These are phyloP conservation scores for Tenualosa thibaudeaui DNA, from an alignment of 2,797 vertebrate species.

Conservation along the genomic window DNA sequence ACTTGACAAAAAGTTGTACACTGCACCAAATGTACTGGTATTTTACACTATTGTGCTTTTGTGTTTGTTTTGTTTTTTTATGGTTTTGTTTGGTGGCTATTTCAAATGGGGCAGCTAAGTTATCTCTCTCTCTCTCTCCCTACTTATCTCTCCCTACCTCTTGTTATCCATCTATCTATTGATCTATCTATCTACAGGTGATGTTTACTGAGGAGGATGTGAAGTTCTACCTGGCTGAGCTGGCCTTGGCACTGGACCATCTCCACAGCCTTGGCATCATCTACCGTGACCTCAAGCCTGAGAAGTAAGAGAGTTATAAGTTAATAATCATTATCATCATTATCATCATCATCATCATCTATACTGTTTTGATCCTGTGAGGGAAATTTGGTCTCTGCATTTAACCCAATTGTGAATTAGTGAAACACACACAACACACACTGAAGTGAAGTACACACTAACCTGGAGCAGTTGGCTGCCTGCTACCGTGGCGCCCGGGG, in stretches of 20 bases:
- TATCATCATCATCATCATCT: too few species aligned
- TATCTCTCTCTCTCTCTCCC: neutral
- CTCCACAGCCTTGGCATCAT: conserved; percentile 95
- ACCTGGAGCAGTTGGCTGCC: too few species aligned
- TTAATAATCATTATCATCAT: too few species aligned
- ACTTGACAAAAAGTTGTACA: neutral
- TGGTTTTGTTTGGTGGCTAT: neutral
- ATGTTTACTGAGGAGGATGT: conserved; percentile 99
- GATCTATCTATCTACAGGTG: conserved; percentile 71
- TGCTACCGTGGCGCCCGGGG: too few species aligned
- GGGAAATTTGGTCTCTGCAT: too few species aligned
- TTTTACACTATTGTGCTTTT: neutral
- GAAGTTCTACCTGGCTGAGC: conserved; percentile 96
- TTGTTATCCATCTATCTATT: neutral
- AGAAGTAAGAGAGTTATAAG: conserved; percentile 83
- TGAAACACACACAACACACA: too few species aligned
- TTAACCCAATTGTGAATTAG: too few species aligned
- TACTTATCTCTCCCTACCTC: neutral
- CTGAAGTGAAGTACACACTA: too few species aligned
- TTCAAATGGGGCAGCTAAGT: neutral
- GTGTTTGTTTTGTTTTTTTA: conserved; percentile 22
- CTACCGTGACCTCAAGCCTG: conserved; percentile 96
- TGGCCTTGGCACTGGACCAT: conserved; percentile 94
- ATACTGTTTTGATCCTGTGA: too few species aligned
- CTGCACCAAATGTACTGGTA: neutral